These are phyloP conservation scores for Empidonax alnorum DNA, from an alignment of 2,113 vertebrate genomes.

Conservation along the genomic window DNA sequence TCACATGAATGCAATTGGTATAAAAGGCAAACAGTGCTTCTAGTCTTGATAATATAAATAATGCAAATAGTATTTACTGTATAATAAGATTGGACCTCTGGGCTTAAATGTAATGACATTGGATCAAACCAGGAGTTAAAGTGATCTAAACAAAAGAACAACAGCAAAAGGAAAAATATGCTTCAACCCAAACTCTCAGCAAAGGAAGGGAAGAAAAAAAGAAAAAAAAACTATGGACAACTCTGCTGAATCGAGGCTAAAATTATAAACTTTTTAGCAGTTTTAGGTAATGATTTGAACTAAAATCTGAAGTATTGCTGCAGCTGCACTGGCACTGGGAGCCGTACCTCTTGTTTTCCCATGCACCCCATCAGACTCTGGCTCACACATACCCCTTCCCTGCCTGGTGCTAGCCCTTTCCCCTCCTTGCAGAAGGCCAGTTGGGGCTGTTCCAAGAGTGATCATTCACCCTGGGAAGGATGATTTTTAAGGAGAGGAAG, in stretches of 20 bases:
- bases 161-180: background rate
- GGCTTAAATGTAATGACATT: background rate
- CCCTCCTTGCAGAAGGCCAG: fast-evolving
- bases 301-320: background rate
- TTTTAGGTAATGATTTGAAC: background rate
- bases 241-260: background rate
- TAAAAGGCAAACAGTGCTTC: background rate
- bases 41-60: background rate
- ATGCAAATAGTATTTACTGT: background rate
- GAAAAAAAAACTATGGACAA: background rate
- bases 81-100: background rate
- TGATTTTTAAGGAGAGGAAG: background rate
- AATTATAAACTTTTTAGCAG: background rate
- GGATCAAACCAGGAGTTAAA: background rate
- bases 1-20: background rate
- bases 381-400: background rate
- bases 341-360: background rate
- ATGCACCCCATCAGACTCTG: fast-evolving
- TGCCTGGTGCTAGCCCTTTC: background rate
- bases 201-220: background rate
- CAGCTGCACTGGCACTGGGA: fast-evolving
- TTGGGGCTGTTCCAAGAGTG: background rate
- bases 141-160: background rate
- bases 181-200: background rate
- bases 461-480: background rate